Percentiles rank a stretch among this genome's conserved stretches.
Evolutionary conservation across 1,140 invertebrate genomes (phyloP).

Genomic region (Zaprionus capensis): DNA sequence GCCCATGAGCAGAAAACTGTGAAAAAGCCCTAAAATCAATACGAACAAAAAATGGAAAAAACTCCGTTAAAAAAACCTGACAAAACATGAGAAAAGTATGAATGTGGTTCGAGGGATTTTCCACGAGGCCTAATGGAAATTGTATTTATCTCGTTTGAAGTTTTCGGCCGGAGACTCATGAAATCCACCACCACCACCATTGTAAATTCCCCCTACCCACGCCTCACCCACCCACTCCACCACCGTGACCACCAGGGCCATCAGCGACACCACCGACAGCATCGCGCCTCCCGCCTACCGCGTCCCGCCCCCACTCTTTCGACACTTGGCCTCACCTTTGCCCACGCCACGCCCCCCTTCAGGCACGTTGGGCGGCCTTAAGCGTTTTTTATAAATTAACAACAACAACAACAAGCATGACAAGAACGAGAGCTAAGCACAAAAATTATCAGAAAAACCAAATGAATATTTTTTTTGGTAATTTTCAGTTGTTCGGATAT

Average conservation of each 20-base stretch:
- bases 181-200: constrained; percentile 41
- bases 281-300: neutral
- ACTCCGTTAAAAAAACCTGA: constrained; percentile 47
- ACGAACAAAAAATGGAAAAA: constrained; percentile 60
- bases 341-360: constrained; percentile 12
- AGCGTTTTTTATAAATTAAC: constrained; percentile 82
- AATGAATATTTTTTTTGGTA: constrained; percentile 77
- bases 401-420: constrained; percentile 51
- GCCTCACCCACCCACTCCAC: neutral
- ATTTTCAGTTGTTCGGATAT: constrained; percentile 39
- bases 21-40: constrained; percentile 83
- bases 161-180: constrained; percentile 51
- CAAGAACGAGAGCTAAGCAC: constrained; percentile 36
- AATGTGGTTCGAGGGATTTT: constrained; percentile 78
- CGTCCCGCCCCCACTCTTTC: constrained; percentile 2
- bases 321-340: constrained; percentile 76
- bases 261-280: constrained; percentile 2
- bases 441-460: constrained; percentile 75
- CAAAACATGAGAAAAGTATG: constrained; percentile 63
- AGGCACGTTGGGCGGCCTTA: constrained; percentile 50
- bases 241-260: constrained; percentile 3
- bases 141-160: constrained; percentile 83
- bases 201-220: constrained; percentile 10
- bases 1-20: constrained; percentile 61
- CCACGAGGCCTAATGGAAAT: constrained; percentile 77